Evolutionary conservation across 1,140 invertebrate species (phyloP).

Genomic region (Platyura marginata): DNA sequence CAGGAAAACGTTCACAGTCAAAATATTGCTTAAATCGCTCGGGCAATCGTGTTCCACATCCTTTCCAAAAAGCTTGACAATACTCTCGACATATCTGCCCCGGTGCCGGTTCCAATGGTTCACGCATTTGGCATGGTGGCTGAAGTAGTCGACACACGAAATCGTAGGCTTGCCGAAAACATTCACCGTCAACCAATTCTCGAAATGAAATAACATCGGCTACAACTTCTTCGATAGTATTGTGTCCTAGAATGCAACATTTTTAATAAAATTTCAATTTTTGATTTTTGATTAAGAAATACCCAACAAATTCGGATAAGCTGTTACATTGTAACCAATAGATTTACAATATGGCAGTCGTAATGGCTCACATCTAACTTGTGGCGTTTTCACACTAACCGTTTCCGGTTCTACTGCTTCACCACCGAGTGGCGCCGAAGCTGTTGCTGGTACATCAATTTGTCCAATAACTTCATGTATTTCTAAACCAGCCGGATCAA

Average conservation of each 20-base stretch:
- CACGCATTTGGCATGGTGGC: constrained; percentile 41
- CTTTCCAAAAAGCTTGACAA: constrained; percentile 65
- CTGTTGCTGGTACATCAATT: constrained; percentile 19
- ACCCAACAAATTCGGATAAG: constrained; percentile 60
- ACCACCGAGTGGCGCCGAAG: constrained; percentile 13
- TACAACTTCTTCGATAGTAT: constrained; percentile 42
- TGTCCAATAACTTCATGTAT: constrained; percentile 34
- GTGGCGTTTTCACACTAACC: constrained; percentile 21
- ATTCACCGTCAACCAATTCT: constrained; percentile 73
- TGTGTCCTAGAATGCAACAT: constrained; percentile 31
- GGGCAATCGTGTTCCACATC: constrained; percentile 57
- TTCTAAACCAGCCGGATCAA: constrained; percentile 43
- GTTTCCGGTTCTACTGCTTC: constrained; percentile 15
- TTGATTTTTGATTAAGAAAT: constrained; percentile 19
- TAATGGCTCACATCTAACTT: constrained; percentile 44
- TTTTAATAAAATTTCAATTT: not conserved
- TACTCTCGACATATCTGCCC: constrained; percentile 56
- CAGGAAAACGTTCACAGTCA: constrained; percentile 64
- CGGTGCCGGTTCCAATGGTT: constrained; percentile 13
- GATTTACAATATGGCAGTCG: constrained; percentile 51
- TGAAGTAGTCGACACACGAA: constrained; percentile 73
- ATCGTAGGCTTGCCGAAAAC: constrained; percentile 64
- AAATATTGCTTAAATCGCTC: constrained; percentile 46
- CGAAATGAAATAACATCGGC: constrained; percentile 66
- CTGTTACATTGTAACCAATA: constrained; percentile 57